Evolutionary conservation across 2,888 invertebrate species (phyloP), one percentile per base, ranked within the genome.

Genomic region (Melieria picta): DNA sequence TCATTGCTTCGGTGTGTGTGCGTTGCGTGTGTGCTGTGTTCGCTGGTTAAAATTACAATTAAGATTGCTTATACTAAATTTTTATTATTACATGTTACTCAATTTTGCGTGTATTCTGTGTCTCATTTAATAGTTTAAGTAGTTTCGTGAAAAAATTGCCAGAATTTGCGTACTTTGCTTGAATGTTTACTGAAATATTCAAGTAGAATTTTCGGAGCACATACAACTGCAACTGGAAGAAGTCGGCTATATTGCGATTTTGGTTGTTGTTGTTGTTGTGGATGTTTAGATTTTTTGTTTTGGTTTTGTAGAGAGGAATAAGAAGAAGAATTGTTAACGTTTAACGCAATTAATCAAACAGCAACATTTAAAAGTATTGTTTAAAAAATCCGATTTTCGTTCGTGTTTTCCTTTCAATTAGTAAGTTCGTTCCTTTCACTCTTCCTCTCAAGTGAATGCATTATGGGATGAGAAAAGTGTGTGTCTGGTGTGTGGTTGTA

Each of bases 201-300:
- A 55, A 55, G 16, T 65, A 55, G 65, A 55, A 65, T 55, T 65
- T 13, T 65, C 42, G 16, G 10, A 65, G 56, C 30, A 62, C 7
- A n/a, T 47, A 43, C 55, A 65, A 55, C 65, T 65, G 65, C 65
- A 52, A 65, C 65, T 42, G 52, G 42, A 55, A 45, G 11, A 55
- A 43, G 11, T 42, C 52, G 50, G 50, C 50, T 7, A 52, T 11
- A 52, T 30, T 52, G 52, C 6, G 52, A 52, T 52, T n/a, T 52
- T 52, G 7, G 7, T 30, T 30, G 30, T 30, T 30, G 2, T 30
- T 30, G 30, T 30, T 30, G 30, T 30, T 30, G 30, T 30, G 30
- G 30, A 30, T 30, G 30, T 30, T 30, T 30, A 30, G 3, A 30
- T 30, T 30, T 16, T 30, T 30, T 30, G 30, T 30, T 30, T 30